Evolutionary conservation across 2,113 vertebrate species (phyloP), one percentile per base, ranked within the genome.

Genomic region (Antechinus stuartii): DNA sequence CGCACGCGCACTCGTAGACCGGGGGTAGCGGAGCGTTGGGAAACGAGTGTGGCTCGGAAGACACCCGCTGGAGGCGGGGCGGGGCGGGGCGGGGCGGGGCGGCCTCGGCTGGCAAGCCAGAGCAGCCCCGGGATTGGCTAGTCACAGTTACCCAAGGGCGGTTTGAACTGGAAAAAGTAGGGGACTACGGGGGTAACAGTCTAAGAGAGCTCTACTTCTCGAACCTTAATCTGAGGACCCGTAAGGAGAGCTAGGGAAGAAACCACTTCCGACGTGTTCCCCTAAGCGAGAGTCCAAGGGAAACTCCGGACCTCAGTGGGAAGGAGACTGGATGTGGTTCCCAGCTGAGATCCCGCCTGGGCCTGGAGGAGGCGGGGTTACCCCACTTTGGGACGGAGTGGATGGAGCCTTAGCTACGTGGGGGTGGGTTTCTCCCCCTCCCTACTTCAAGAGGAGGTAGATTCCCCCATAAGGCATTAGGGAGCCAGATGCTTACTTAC

Each of bases 131-230:
- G 61, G 61, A 68, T 68, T 68, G 61, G 61, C 30, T 35, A 68
- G 12, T 35, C 30, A 11, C 61, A 5, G 11, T 3, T 11, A 68
- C 10, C 27, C 26, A 14, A 2, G 54, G 54, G 54, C 54, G 54
- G 54, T 55, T 55, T 19, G 54, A 55, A 23, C 3, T 55, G 54
- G 19, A 4, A 57, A 57, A 7, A 0, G 49, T 8, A 49, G 49
- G 49, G 49, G 49, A 49, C 49, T 49, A 8, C 49, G 49, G 49
- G 49, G 49, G 49, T 49, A 49, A 49, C 49, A 7, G 49, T 49
- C 0, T 49, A 49, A 19, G 1, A 0, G n/a, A 14, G 61, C 30
- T 61, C 10, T 30, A 30, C 1, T 12, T 6, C 11, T 2, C 2
- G 10, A 10, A 35, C 12, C n/a, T 84, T 22, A 22, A 84, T 84